Conservation (phyloP, 2,888 invertebrate genomes). For the Eutolmus rufibarbis region DNA sequence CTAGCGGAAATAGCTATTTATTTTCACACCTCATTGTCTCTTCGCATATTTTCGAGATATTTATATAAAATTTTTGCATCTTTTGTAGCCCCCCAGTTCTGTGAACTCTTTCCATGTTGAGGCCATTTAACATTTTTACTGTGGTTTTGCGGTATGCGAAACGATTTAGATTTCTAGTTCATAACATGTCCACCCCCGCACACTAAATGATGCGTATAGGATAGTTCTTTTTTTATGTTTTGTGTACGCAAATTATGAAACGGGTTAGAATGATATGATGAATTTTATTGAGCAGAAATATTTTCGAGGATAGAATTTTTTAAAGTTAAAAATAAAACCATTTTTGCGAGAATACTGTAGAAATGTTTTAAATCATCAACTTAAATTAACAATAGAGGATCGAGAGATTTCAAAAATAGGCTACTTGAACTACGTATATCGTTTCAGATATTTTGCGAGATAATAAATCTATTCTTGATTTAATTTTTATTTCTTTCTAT, state of each 20-base stretch:
- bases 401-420: too few relatives aligned
- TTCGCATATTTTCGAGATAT: conserved; percentile 9
- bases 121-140: conserved; percentile 3
- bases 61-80: not conserved
- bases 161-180: not conserved
- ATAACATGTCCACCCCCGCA: not conserved
- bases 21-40: conserved; percentile 35
- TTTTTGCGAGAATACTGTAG: not conserved
- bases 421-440: too few relatives aligned
- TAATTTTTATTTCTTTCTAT: too few relatives aligned
- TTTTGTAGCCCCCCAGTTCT: not conserved
- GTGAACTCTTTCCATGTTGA: not conserved
- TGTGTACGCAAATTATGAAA: not conserved
- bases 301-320: not conserved
- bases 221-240: not conserved
- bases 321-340: not conserved
- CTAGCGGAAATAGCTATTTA: conserved; percentile 30
- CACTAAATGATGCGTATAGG: not conserved
- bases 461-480: too few relatives aligned
- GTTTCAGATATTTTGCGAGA: too few relatives aligned
- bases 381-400: too few relatives aligned
- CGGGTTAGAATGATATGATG: not conserved
- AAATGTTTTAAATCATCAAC: too few relatives aligned
- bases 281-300: not conserved
- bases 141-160: not conserved